phyloP scores from a whole-genome alignment of 2,113 vertebrate genomes.

The Elachura formosa region DNA sequence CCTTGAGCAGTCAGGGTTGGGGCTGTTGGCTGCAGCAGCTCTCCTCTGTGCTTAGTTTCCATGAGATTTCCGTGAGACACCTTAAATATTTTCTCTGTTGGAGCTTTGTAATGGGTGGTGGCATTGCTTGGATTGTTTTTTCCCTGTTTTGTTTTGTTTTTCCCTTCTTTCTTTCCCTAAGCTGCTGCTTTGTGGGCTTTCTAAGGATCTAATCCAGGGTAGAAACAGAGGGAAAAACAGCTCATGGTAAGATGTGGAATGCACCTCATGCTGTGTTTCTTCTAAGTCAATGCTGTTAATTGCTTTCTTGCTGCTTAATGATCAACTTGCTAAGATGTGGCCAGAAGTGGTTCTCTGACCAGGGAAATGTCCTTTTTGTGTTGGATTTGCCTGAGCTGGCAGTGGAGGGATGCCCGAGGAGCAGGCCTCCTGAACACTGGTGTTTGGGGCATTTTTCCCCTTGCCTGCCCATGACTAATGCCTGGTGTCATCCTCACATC shows the following conservation, averaged over 20 bases:
- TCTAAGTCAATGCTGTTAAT: not conserved
- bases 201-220: not conserved
- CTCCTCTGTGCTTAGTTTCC: not conserved
- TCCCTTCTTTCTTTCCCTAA: not conserved
- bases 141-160: too few relatives aligned
- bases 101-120: not conserved
- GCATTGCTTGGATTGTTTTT: not conserved
- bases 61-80: not conserved
- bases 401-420: not conserved
- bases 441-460: not conserved
- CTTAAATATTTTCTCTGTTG: not conserved
- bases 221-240: not conserved
- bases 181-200: not conserved
- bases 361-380: not conserved
- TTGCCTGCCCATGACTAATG: not conserved
- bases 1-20: not conserved
- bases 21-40: not conserved
- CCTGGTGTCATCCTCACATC: not conserved
- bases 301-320: not conserved
- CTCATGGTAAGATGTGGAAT: not conserved
- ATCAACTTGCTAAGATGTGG: not conserved
- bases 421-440: not conserved
- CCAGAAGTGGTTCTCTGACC: not conserved
- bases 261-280: not conserved
- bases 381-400: not conserved